A percentile compares a stretch with the other conserved stretches of the same genome.
These are phyloP conservation scores for Polietes domitor DNA, from an alignment of 2,888 invertebrate genomes.

Conservation along the genomic window DNA sequence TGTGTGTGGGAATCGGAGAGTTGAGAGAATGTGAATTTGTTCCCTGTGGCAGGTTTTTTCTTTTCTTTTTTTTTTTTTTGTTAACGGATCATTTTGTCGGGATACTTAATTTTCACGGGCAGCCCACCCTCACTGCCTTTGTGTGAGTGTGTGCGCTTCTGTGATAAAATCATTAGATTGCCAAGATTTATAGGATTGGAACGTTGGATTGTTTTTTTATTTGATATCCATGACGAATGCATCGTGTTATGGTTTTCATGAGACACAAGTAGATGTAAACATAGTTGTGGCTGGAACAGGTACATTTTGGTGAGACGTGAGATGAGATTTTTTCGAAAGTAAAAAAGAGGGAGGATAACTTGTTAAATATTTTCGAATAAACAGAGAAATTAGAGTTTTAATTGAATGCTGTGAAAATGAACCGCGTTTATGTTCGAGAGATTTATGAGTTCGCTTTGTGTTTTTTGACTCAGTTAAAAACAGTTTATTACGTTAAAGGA, in stretches of 20 bases:
- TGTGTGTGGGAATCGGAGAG: not conserved
- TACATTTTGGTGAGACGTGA: not conserved
- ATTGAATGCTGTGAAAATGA: too few species aligned
- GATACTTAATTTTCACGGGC: not conserved
- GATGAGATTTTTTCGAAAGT: not conserved
- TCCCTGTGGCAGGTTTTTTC: too few species aligned
- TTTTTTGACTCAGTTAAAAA: too few species aligned
- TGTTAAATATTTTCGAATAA: too few species aligned
- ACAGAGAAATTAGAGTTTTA: too few species aligned
- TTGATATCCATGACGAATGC: not conserved
- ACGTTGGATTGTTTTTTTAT: not conserved
- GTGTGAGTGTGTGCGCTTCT: not conserved
- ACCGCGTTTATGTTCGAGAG: too few species aligned
- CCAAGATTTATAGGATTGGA: conserved; percentile 2
- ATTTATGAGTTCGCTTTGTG: too few species aligned
- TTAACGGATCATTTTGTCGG: conserved; percentile 13
- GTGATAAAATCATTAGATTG: conserved; percentile 16
- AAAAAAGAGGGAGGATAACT: too few species aligned
- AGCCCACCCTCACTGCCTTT: conserved; percentile 8
- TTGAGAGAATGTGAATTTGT: conserved; percentile 1
- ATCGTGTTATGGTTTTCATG: conserved; percentile 1
- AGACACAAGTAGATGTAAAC: conserved; percentile 7
- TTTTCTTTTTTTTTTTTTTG: not conserved
- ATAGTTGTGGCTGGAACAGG: not conserved
- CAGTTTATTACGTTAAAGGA: too few species aligned